A percentile compares a stretch with the other conserved stretches of the same genome.
phyloP scores from a whole-genome alignment of 2,113 vertebrate species.

The Nesogale talazaci region DNA sequence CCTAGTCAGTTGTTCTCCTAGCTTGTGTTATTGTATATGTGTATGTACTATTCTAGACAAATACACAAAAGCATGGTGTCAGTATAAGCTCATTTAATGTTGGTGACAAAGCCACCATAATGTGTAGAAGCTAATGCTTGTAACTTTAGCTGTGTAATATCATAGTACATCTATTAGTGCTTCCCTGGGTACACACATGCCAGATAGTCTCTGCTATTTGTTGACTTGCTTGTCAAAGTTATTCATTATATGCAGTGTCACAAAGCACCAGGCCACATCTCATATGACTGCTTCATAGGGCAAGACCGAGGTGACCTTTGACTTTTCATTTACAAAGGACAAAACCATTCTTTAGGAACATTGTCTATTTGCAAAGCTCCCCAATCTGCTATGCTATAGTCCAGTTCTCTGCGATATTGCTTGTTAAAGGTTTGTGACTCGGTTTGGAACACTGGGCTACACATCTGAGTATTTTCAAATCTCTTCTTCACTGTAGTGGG shows the following conservation, averaged over 20 bases:
- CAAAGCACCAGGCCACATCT: constrained; percentile 84
- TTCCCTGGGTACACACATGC: constrained; percentile 55
- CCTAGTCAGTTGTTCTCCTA: not conserved
- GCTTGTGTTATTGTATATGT: not conserved
- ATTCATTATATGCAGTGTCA: constrained; percentile 83
- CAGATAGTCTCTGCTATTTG: constrained; percentile 76
- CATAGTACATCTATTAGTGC: constrained; percentile 69
- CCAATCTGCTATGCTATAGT: constrained; percentile 71
- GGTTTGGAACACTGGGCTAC: constrained; percentile 63
- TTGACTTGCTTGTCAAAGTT: constrained; percentile 81
- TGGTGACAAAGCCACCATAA: not conserved
- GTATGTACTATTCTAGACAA: not conserved
- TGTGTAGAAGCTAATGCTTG: not conserved
- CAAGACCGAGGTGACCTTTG: constrained; percentile 84
- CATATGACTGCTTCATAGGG: constrained; percentile 83
- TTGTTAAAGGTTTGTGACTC: constrained; percentile 73
- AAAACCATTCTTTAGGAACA: constrained; percentile 78
- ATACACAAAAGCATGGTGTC: not conserved
- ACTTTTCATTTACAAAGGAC: constrained; percentile 82
- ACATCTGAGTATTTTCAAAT: constrained; percentile 46
- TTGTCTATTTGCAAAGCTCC: constrained; percentile 66
- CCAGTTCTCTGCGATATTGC: constrained; percentile 59
- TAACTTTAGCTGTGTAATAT: constrained; percentile 38
- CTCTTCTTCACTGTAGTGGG: not conserved
- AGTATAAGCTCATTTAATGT: not conserved